Evolutionary conservation across 2,113 vertebrate genomes (phyloP), one percentile per base, ranked within the genome.

Genomic region (Hydropotes inermis): DNA sequence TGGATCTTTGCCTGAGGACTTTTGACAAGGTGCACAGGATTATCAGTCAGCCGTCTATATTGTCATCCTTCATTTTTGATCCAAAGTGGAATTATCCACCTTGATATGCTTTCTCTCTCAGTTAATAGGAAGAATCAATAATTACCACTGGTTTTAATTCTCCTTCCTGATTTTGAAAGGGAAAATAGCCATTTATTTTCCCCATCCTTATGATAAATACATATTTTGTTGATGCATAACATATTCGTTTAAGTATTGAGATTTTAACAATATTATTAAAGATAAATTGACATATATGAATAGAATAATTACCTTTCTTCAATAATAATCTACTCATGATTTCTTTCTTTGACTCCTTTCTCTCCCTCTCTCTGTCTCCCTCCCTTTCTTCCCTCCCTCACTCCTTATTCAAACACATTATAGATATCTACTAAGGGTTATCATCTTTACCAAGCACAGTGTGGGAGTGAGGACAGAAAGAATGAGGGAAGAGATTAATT

Each of bases 11-110:
- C 78, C 52, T 93, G 52, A 83, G 47, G 33, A 86, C 52, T 94
- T 92, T 89, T 92, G 94, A 76, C 79, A 96, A 89, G 47, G 19
- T 94, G 45, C 21, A 61, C 21, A 86, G 94, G n/a, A 91, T 55
- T 91, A 54, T 86, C 28, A 89, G 50, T 89, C 61, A 93, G 5
- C 83, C 27, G 28, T 91, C 39, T 94, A 70, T 87, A 91, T 87
- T 87, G 67, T 52, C 67, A 91, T 90, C 57, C 27, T 91, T 96
- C 54, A 61, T 79, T 91, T 91, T 94, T 64, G 27, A 87, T 91
- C 60, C 78, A 60, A 88, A 82, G 60, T 74, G 82, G 74, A 92
- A 82, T 60, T 92, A 88, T 74, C 70, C 39, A 90, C 50, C 33
- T 89, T 93, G 27, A 96, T 91, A 57, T 70, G 47, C 50, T 81